Conservation (phyloP, 2,888 invertebrate genomes). For the Dorcus hopei region DNA sequence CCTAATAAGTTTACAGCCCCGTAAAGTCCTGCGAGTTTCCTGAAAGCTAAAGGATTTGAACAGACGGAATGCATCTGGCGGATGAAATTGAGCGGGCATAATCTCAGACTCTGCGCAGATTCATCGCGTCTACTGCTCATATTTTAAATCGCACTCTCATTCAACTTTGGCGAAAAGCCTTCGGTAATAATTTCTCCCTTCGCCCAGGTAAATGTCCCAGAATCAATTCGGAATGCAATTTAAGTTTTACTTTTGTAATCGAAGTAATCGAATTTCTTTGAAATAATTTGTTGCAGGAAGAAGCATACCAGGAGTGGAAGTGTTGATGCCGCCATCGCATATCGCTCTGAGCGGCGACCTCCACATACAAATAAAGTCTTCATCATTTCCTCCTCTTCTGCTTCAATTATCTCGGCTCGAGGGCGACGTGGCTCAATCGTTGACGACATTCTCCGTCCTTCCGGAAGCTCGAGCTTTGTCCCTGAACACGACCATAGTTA, state of each 20-base stretch:
- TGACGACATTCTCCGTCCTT: constrained; percentile 44
- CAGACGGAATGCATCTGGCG: constrained; percentile 25
- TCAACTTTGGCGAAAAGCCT: too few relatives aligned
- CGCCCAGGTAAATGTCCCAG: too few relatives aligned
- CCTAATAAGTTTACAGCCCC: constrained; percentile 11
- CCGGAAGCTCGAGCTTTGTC: constrained; percentile 44
- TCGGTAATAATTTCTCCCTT: too few relatives aligned
- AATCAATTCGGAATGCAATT: too few relatives aligned
- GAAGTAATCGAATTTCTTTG: neutral
- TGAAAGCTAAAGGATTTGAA: neutral
- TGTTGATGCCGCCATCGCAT: constrained; percentile 65
- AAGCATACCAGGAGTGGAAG: constrained; percentile 39
- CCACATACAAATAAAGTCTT: constrained; percentile 61
- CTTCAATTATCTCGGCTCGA: constrained; percentile 50
- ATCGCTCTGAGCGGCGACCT: constrained; percentile 78
- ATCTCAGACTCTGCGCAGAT: constrained; percentile 18
- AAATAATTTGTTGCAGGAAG: constrained; percentile 36
- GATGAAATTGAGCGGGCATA: constrained; percentile 33
- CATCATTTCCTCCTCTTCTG: constrained; percentile 45
- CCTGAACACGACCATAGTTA: constrained; percentile 43
- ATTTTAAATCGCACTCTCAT: too few relatives aligned
- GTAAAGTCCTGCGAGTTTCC: constrained; percentile 6
- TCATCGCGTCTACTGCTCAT: constrained; percentile 11
- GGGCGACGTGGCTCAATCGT: constrained; percentile 41
- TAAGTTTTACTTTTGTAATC: neutral